These are phyloP conservation scores for Coracopsis vasa DNA, from an alignment of 2,113 vertebrate species.

Conservation along the genomic window DNA sequence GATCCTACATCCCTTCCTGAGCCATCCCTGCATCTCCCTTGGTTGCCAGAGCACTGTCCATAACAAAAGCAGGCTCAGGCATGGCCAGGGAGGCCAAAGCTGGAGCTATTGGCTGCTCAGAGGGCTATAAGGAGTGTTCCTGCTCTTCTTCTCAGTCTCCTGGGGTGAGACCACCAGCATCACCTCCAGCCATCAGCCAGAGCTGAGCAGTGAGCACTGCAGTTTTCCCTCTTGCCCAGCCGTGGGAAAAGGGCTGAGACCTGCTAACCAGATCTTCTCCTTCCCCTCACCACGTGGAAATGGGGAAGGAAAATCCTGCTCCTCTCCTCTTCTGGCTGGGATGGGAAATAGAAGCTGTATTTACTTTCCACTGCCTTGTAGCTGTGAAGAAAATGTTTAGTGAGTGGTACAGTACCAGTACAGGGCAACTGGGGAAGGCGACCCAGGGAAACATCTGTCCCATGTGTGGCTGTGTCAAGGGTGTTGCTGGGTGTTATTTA, in stretches of 20 bases:
- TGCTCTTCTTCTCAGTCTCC: background rate
- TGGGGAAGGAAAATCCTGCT: background rate
- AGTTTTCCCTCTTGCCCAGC: background rate
- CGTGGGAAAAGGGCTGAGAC: background rate
- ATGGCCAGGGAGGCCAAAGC: background rate
- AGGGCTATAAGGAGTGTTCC: fast-evolving
- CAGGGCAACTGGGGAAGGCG: background rate
- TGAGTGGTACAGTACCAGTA: background rate
- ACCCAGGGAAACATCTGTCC: background rate
- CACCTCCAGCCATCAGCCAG: background rate
- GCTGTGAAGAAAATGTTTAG: background rate
- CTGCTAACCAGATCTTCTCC: background rate
- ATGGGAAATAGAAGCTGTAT: background rate
- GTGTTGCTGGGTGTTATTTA: background rate
- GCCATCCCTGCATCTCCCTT: fast-evolving
- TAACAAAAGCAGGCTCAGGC: background rate
- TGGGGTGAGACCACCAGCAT: background rate
- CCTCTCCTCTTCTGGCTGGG: background rate
- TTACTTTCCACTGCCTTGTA: background rate
- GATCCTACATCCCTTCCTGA: background rate
- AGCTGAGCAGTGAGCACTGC: background rate
- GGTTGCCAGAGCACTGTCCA: background rate
- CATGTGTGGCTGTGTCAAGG: background rate
- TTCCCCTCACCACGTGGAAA: background rate
- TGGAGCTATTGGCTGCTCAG: background rate